Evolutionary conservation across 2,113 vertebrate species (phyloP), one percentile per base, ranked within the genome.

Genomic region (Pterocles burchelli): DNA sequence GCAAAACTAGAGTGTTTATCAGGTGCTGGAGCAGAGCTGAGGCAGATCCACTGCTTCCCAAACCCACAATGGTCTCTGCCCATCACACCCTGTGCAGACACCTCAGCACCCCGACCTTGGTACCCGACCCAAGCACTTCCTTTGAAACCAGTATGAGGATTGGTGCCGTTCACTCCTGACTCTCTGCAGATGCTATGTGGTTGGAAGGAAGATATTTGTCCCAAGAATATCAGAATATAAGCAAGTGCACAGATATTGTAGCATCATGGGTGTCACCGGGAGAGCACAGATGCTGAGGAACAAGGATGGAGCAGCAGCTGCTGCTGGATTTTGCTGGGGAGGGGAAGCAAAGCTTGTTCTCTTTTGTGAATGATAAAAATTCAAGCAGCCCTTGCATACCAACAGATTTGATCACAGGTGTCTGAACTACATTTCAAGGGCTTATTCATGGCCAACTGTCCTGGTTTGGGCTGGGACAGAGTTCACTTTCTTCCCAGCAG

Each of bases 1-100:
- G 48, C 54, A 36, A 33, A 84, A 82, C 1, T 0, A 31, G 15
- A 59, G 29, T 10, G 41, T 4, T 61, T 36, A 11, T 18, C 10
- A 11, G 26, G 38, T 18, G 24, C 48, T 4, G 7, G 41, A 72
- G 48, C 45, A 52, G 38, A 63, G 82, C 46, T 80, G 46, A 34
- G 38, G 63, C 21, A 38, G 46, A 71, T 45, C 63, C 0, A 3
- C 46, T 81, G 46, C 46, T 57, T 66, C 46, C 34, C 70, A 81
- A 73, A 67, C 6, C n/a, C 18, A 25, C 2, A 0, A 19, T 3
- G 11, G 8, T n/a, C 46, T 41, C 76, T 48, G 76, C 58, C 34
- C 61, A 17, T 21, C 19, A 4, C 49, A 63, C 18, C 0, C 0
- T 2, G 34, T n/a, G 28, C 5, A 52, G 49, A 46, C 20, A 45